Evolutionary conservation across 2,888 invertebrate genomes (phyloP).

Genomic region (Lasioglossum pauxillum): DNA sequence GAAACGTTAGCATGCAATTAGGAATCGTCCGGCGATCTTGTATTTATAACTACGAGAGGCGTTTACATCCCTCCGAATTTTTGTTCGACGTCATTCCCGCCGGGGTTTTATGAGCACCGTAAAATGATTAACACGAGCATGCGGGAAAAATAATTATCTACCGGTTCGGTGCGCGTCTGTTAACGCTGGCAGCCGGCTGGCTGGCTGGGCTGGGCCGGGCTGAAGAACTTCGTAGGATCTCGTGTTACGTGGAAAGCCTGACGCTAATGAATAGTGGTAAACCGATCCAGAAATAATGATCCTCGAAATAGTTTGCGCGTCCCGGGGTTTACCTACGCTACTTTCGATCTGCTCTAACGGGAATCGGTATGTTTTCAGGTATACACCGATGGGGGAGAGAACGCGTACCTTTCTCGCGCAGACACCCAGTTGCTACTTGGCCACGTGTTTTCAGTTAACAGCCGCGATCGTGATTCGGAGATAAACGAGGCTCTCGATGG

Average conservation of each 20-base stretch:
- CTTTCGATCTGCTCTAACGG: constrained; percentile 63
- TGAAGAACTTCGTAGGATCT: constrained; percentile 57
- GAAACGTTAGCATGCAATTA: constrained; percentile 18
- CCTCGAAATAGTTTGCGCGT: constrained; percentile 66
- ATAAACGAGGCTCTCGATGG: constrained; percentile 44
- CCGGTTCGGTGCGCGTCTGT: constrained; percentile 57
- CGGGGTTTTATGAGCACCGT: constrained; percentile 53
- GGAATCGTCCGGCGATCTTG: neutral
- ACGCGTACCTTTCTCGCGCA: constrained; percentile 4
- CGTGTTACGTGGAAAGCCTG: constrained; percentile 70
- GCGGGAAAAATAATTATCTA: constrained; percentile 72
- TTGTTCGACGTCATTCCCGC: constrained; percentile 8
- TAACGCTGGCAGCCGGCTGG: constrained; percentile 61
- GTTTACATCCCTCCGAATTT: constrained; percentile 24
- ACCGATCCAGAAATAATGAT: constrained; percentile 74
- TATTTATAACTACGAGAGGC: constrained; percentile 15
- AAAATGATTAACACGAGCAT: constrained; percentile 66
- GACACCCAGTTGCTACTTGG: neutral
- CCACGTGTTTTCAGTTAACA: constrained; percentile 58
- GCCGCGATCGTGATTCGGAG: constrained; percentile 55
- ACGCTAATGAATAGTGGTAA: constrained; percentile 74
- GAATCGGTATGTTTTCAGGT: constrained; percentile 56
- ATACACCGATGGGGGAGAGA: neutral
- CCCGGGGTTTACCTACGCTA: constrained; percentile 47
- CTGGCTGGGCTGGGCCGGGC: neutral